These are phyloP conservation scores for Oeneis ivallda DNA, from an alignment of 2,888 invertebrate genomes.

Conservation along the genomic window DNA sequence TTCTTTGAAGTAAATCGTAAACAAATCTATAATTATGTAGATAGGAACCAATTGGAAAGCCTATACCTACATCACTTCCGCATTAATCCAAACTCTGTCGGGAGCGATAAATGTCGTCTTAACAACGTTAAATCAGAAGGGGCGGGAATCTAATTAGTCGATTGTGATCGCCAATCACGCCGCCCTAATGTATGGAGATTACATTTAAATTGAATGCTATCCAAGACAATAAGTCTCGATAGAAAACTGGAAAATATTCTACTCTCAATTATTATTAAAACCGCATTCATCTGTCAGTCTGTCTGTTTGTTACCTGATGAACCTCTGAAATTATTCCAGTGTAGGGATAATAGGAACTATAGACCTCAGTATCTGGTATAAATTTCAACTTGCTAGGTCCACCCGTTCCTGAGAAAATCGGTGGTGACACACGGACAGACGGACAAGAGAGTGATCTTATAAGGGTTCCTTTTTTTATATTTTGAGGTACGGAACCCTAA, in stretches of 20 bases:
- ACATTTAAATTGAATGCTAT: slow-evolving; percentile 37
- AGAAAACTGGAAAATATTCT: slow-evolving; percentile 7
- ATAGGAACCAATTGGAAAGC: background rate
- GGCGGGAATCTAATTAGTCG: slow-evolving; percentile 66
- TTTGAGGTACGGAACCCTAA: no score
- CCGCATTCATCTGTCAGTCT: no score
- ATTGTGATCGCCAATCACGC: slow-evolving; percentile 61
- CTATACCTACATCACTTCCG: slow-evolving; percentile 14
- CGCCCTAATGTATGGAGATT: slow-evolving; percentile 54
- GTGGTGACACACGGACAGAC: no score
- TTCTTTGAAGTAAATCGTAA: background rate
- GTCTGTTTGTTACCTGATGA: no score
- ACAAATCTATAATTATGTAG: background rate
- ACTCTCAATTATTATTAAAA: background rate
- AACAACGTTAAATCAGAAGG: slow-evolving; percentile 53
- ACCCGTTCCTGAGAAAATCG: no score
- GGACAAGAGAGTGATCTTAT: no score
- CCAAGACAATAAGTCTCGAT: slow-evolving; percentile 18
- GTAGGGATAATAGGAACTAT: no score
- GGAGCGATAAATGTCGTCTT: slow-evolving; percentile 38
- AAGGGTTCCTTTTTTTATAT: no score
- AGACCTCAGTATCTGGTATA: no score
- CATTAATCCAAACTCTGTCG: slow-evolving; percentile 21
- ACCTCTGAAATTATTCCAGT: no score
- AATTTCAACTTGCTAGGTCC: no score